These are phyloP conservation scores for Caenorhabditis macrosperma DNA, from an alignment of 2,888 invertebrate species.

Conservation along the genomic window DNA sequence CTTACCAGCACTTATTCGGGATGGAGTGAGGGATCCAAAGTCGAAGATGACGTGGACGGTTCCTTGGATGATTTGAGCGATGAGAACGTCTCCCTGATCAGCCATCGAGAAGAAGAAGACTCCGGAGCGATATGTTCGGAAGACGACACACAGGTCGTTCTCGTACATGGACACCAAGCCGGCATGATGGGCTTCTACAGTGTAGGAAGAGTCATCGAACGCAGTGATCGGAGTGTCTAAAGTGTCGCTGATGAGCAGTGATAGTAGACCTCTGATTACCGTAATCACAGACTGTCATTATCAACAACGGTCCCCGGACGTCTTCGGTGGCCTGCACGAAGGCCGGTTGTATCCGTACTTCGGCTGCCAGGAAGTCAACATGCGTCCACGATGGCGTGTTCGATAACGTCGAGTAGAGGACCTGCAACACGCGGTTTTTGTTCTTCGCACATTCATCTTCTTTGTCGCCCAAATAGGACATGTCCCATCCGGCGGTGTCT, in stretches of 20 bases:
- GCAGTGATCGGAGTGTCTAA: conserved; percentile 72
- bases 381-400: conserved; percentile 71
- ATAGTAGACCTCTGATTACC: conserved; percentile 53
- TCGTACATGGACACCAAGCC: conserved; percentile 78
- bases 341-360: conserved; percentile 70
- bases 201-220: conserved; percentile 75
- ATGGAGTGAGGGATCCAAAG: conserved; percentile 73
- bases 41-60: conserved; percentile 77
- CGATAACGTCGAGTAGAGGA: conserved; percentile 76
- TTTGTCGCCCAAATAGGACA: conserved; percentile 25
- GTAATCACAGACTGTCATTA: conserved; percentile 75
- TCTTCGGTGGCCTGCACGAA: conserved; percentile 62
- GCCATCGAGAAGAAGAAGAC: conserved; percentile 79
- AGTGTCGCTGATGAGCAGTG: conserved; percentile 20
- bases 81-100: conserved; percentile 78
- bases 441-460: conserved; percentile 52
- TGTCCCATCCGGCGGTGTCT: conserved; percentile 37
- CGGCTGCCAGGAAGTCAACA: conserved; percentile 71
- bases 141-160: conserved; percentile 75
- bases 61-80: conserved; percentile 77
- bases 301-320: conserved; percentile 65
- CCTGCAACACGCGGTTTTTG: conserved; percentile 62
- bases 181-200: conserved; percentile 70
- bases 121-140: conserved; percentile 77
- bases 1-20: conserved; percentile 73